Base-by-base conservation (phyloP, 2,888 invertebrate genomes). In the Lithophane socia region DNA sequence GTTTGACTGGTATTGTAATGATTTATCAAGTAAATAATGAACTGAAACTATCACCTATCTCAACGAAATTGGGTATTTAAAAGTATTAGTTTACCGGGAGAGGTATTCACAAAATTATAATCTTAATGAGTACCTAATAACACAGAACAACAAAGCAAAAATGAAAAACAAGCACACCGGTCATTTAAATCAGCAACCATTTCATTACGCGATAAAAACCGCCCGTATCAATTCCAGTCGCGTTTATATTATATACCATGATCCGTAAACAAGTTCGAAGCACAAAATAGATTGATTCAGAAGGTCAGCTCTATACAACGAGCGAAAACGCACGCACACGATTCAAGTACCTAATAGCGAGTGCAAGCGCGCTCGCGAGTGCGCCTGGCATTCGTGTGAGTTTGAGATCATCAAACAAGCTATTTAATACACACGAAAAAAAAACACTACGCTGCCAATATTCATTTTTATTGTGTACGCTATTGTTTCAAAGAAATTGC, bases 151-250 rank as follows among this genome's bases (percentile, higher is more conserved):
- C 16, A 54, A 63, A 63, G 13, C 24, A 37, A 49, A 64, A 82
- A 54, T 67, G 21, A 49, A 72, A 72, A 67, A 52, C 44, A 73
- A 77, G 47, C 56, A 54, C 18, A 18, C 56, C 49, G 63, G 75
- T 86, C 68, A 82, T 83, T 79, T 82, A 85, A 82, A 87, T 78
- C 86, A 69, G 73, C 68, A 74, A 73, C 73, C 86, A 75, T 79
- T 85, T 82, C 86, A 86, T 87, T 85, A 85, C 52, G 67, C 76
- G 75, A 86, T 83, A 86, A 85, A 86, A 87, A 86, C 79, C 82
- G 52, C 69, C 65, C 67, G 74, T 86, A 80, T 87, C 75, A 74
- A 86, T 86, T 75, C 66, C 86, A 73, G 84, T 56, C 65, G 71
- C 68, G 70, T 84, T 83, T 82, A 73, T 86, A 85, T 73, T 85